These are phyloP conservation scores for Trichogramma evanescens DNA, from an alignment of 2,888 invertebrate species.

Conservation along the genomic window DNA sequence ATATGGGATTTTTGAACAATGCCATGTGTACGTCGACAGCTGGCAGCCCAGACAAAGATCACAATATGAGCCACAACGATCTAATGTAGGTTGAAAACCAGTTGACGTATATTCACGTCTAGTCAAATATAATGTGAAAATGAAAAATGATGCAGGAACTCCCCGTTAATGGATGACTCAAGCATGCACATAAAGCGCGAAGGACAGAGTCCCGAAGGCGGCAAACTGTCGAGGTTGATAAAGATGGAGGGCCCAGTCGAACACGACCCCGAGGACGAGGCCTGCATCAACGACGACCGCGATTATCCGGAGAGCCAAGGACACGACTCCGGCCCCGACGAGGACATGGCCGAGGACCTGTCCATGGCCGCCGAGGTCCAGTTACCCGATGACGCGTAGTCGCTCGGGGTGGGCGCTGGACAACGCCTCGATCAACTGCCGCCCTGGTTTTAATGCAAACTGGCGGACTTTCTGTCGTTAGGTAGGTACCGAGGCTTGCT, in stretches of 20 bases:
- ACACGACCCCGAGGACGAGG: conserved; percentile 34
- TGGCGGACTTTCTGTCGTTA: too few relatives aligned
- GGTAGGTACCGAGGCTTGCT: too few relatives aligned
- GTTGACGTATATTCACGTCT: not conserved
- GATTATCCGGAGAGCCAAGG: conserved; percentile 41
- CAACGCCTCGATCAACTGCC: too few relatives aligned
- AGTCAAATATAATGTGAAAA: not conserved
- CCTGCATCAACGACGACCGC: conserved; percentile 38
- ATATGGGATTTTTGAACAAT: conserved; percentile 50
- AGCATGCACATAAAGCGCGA: conserved; percentile 42
- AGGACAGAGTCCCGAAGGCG: conserved; percentile 43
- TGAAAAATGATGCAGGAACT: conserved; percentile 29
- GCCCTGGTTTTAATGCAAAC: too few relatives aligned
- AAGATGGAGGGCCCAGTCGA: conserved; percentile 41
- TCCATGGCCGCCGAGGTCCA: conserved; percentile 46
- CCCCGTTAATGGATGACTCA: conserved; percentile 43
- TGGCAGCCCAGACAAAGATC: conserved; percentile 48
- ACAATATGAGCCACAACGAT: conserved; percentile 42
- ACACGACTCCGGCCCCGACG: conserved; percentile 43
- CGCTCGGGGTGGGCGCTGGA: conserved; percentile 8
- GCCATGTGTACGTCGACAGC: conserved; percentile 48
- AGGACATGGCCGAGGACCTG: conserved; percentile 44
- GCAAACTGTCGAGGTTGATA: conserved; percentile 45
- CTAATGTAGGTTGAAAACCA: conserved; percentile 37
- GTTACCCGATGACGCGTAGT: conserved; percentile 42